phyloP scores from a whole-genome alignment of 2,113 vertebrate species.

The Cephalopholis sonnerati region DNA sequence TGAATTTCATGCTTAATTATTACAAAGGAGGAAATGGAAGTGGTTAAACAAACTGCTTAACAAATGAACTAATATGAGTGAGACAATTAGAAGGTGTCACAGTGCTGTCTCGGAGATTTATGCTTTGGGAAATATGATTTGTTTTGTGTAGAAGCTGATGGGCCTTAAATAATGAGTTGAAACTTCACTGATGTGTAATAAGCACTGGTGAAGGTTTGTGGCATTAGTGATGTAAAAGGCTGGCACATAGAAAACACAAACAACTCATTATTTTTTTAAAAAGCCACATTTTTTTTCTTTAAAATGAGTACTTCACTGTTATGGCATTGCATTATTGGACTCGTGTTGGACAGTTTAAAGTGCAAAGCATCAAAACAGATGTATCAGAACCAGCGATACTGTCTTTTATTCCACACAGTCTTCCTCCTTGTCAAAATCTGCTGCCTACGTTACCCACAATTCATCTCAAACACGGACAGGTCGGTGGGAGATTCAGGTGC shows the following conservation, averaged over 20 bases:
- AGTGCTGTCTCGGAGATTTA: not conserved
- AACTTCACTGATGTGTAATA: not conserved
- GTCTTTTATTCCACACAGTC: not conserved
- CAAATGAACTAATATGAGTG: conserved; percentile 1
- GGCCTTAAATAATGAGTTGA: not conserved
- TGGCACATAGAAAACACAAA: not conserved
- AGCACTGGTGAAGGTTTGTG: not conserved
- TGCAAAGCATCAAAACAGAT: not conserved
- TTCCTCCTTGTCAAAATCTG: not conserved
- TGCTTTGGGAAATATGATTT: not conserved
- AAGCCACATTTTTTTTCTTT: not conserved
- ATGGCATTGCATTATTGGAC: not conserved
- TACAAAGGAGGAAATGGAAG: conserved; percentile 11
- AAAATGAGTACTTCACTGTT: not conserved
- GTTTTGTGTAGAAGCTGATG: not conserved
- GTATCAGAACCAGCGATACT: not conserved
- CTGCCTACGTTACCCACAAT: not conserved
- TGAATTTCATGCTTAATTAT: conserved; percentile 27
- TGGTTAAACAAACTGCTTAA: conserved; percentile 15
- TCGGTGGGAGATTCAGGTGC: not conserved
- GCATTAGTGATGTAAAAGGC: not conserved
- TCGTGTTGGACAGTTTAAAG: not conserved
- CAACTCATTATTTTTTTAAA: not conserved
- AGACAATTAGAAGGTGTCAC: not conserved
- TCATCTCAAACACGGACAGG: not conserved